Percentiles rank a stretch among this genome's conserved stretches.
phyloP scores from a whole-genome alignment of 2,113 vertebrate genomes.

The Melanerpes aurifrons region DNA sequence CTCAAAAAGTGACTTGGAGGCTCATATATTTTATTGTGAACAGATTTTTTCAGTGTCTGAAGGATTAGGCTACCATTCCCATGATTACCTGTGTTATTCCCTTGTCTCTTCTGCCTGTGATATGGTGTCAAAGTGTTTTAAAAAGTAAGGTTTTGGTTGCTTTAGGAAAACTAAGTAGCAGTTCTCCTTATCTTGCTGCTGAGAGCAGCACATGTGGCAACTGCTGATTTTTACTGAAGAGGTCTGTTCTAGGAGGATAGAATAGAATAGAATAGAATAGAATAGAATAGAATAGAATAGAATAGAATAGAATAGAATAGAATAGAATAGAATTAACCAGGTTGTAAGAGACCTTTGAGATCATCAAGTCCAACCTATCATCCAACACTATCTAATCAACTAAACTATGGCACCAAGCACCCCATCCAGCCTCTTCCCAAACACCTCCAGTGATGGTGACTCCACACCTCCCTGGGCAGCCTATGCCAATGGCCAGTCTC shows the following conservation, averaged over 20 bases:
- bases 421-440: too few species aligned
- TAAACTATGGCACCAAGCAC: too few species aligned
- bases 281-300: too few species aligned
- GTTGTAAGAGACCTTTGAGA: too few species aligned
- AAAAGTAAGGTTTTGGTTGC: neutral
- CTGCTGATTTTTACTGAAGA: neutral
- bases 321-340: too few species aligned
- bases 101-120: neutral
- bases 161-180: neutral
- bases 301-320: too few species aligned
- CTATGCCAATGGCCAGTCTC: too few species aligned
- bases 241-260: neutral
- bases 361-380: too few species aligned
- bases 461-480: too few species aligned
- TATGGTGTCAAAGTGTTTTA: neutral
- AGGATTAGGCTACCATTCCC: neutral
- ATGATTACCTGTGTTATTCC: neutral
- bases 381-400: too few species aligned
- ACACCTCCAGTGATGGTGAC: too few species aligned
- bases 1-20: neutral
- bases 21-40: neutral
- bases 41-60: neutral
- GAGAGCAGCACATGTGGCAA: neutral
- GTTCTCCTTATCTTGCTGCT: neutral
- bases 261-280: too few species aligned